Base-by-base conservation (phyloP, 2,888 invertebrate species). In the Ellobium chinense region DNA sequence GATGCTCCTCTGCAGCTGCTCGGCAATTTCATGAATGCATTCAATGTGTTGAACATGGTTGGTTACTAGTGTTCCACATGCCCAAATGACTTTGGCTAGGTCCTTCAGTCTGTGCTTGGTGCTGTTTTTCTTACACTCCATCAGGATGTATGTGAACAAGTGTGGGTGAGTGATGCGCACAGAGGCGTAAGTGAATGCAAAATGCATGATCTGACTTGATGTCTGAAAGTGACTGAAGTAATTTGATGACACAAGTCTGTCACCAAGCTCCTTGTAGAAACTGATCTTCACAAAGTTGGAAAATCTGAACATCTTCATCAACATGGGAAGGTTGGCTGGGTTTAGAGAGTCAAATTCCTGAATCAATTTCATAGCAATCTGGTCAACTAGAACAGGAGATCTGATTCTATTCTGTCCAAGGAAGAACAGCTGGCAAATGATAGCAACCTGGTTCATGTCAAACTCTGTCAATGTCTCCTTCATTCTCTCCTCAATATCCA, bases 11-110 rank as follows among this genome's bases (percentile, higher is more conserved):
- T 27, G 18, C 21, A 68, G 18, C 37, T 56, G 24, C 7, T 27
- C 21, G 24, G 74, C 1, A 60, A 80, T 80, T 9, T 36, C 27
- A 7, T 68, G 56, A 27, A 80, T 60, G 24, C 12, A n/a, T 24
- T 66, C 12, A 1, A 74, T 34, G 62, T 74, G 39, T 36, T 39
- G 39, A 31, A 24, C 36, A 12, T 74, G 56, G 27, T 54, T 46
- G 29, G 80, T 80, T 18, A 80, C 74, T n/a, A 80, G 39, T 29
- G 74, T 80, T 27, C 80, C 80, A 80, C 80, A 80, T n/a, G 80
- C 73, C 80, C 80, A 80, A 37, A 80, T 68, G 24, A 74, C 60
- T 63, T 80, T 80, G 1, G 74, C 46, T 2, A 74, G 31, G 27
- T 80, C 74, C 63, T 80, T 80, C 5, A 68, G 12, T 34, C 80